phyloP scores from a whole-genome alignment of 2,797 vertebrate genomes.

The Semotilus atromaculatus region DNA sequence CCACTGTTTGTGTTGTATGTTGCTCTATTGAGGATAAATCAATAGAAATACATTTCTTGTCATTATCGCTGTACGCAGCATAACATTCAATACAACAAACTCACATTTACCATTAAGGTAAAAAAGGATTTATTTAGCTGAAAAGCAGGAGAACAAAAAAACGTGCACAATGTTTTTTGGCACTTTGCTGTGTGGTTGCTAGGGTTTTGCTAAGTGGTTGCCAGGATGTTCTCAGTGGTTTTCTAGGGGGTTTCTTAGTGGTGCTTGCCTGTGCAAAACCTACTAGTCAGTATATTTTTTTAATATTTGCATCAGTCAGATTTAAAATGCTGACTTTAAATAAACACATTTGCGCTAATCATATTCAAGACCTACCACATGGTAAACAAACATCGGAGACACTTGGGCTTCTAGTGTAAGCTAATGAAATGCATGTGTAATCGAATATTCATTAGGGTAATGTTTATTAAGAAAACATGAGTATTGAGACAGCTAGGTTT shows the following conservation, averaged over 20 bases:
- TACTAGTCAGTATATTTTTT: neutral
- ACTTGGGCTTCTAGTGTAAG: constrained; percentile 9
- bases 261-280: neutral
- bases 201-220: neutral
- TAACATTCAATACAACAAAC: neutral
- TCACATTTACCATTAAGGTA: neutral
- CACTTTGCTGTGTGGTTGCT: neutral
- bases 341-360: constrained; percentile 28
- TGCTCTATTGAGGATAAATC: neutral
- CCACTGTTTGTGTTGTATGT: no score
- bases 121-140: neutral
- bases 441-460: constrained; percentile 23
- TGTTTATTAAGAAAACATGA: constrained; percentile 40
- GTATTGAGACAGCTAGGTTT: neutral
- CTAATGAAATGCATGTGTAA: constrained; percentile 28
- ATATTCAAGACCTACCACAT: constrained; percentile 11
- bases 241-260: neutral
- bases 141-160: neutral
- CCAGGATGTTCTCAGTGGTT: neutral
- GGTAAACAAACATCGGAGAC: constrained; percentile 29
- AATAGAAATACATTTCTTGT: neutral
- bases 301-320: neutral
- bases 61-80: neutral
- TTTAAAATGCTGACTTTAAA: neutral
- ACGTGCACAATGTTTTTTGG: neutral